Evolutionary conservation across 2,888 invertebrate genomes (phyloP), one percentile per base, ranked within the genome.

Genomic region (Lutraria lutraria): DNA sequence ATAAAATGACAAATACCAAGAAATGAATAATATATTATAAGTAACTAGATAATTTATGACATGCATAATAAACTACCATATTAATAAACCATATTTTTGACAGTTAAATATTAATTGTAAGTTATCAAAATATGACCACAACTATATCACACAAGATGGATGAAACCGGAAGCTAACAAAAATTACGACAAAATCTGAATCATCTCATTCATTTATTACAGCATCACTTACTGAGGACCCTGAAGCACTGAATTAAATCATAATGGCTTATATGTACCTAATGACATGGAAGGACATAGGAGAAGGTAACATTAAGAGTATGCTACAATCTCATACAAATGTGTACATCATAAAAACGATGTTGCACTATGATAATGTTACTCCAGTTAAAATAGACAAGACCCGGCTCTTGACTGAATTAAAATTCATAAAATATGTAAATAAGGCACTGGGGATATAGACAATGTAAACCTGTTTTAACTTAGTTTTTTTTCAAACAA

Each of bases 391-490:
- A 12, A 68, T 25, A 68, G 63, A 68, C 13, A 13, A n/a, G 63
- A 60, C 13, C 63, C 63, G 63, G 3, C 25, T 25, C 63, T 68
- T 13, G 4, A 68, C n/a, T 68, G 63, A 68, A 25, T 68, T 25
- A 68, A 68, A 68, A 68, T 68, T 8, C 63, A 25, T 56, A 68
- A 68, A 68, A 68, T 72, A 83, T 83, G 83, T 25, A 72, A 83
- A 83, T 83, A n/a, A 63, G 83, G 25, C 63, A n/a, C 10, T 13
- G 63, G 63, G n/a, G 63, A 68, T n/a, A 68, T 68, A 68, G 63
- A n/a, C 63, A 68, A 68, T 25, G 25, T 68, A 68, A 68, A 68
- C 25, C 63, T 68, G 63, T 68, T 2, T 43, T 25, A 68, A n/a
- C 25, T 60, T 68, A 13, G 63, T 68, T 25, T 68, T 68, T 68